Percentiles rank a stretch among this genome's conserved stretches.
phyloP scores from a whole-genome alignment of 53 echinoderm and acorn worm genomes.

The Actinopyga echinites region DNA sequence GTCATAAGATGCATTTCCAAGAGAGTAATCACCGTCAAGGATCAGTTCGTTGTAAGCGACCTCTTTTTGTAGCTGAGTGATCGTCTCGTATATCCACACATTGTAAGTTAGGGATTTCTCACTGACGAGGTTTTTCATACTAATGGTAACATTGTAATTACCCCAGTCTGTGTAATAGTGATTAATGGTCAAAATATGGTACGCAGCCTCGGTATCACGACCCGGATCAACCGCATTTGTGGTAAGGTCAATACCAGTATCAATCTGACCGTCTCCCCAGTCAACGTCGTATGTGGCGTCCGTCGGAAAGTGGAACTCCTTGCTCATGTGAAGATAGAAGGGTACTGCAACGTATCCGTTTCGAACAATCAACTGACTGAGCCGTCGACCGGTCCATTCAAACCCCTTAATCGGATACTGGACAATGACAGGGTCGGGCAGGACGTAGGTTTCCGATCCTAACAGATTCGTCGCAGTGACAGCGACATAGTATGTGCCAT shows the following conservation, averaged over 20 bases:
- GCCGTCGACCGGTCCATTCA: slow-evolving; percentile 67
- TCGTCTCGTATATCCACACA: slow-evolving; percentile 80
- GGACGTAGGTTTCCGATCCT: slow-evolving; percentile 50
- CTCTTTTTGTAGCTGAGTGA: slow-evolving; percentile 78
- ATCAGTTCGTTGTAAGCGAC: slow-evolving; percentile 80
- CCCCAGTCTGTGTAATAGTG: slow-evolving; percentile 73
- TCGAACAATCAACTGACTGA: slow-evolving; percentile 64
- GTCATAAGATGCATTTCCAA: slow-evolving; percentile 59
- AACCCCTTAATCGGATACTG: slow-evolving; percentile 76
- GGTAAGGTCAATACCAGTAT: slow-evolving; percentile 27
- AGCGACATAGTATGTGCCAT: slow-evolving; percentile 65
- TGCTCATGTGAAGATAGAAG: slow-evolving; percentile 65
- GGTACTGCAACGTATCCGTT: slow-evolving; percentile 63
- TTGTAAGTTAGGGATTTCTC: slow-evolving; percentile 53
- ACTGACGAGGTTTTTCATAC: slow-evolving; percentile 76
- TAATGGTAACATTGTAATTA: slow-evolving; percentile 69
- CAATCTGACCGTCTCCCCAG: slow-evolving; percentile 62
- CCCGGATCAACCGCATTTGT: slow-evolving; percentile 37
- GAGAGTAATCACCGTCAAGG: slow-evolving; percentile 64
- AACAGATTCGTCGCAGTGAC: slow-evolving; percentile 79
- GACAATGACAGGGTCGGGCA: slow-evolving; percentile 65
- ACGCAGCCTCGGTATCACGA: slow-evolving; percentile 58
- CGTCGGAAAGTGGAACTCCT: slow-evolving; percentile 72
- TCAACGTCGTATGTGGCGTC: slow-evolving; percentile 68
- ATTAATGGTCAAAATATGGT: slow-evolving; percentile 60